phyloP scores from a whole-genome alignment of 2,888 invertebrate genomes.

The Polietes domitor region DNA sequence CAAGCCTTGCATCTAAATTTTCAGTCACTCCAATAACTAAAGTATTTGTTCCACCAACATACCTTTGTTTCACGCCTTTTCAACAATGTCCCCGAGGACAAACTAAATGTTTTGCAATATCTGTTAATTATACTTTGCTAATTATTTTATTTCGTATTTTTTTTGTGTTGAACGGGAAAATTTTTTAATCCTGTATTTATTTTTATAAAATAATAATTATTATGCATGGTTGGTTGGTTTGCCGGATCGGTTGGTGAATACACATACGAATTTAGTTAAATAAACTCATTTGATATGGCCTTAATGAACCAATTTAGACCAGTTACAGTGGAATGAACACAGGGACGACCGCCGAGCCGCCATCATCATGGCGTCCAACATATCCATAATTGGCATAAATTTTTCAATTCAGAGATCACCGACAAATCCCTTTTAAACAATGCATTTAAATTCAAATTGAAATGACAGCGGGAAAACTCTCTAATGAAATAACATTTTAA shows the following conservation, averaged over 20 bases:
- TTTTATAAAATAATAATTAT: slow-evolving; percentile 26
- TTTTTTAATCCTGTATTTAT: slow-evolving; percentile 25
- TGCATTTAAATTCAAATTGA: background rate
- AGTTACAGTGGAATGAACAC: background rate
- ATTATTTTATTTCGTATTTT: slow-evolving; percentile 22
- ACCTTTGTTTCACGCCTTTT: no score
- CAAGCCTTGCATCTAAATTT: no score
- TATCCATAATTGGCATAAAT: slow-evolving; percentile 14
- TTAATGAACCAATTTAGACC: slow-evolving; percentile 21
- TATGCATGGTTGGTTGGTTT: background rate
- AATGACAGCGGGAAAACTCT: background rate
- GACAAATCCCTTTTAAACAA: background rate
- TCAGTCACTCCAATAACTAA: no score
- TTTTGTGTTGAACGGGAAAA: background rate
- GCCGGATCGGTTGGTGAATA: background rate
- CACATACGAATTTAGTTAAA: background rate
- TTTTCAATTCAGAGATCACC: background rate
- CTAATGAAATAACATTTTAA: background rate
- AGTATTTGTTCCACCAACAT: no score
- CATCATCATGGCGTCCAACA: background rate
- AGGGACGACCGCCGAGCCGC: background rate
- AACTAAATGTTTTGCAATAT: slow-evolving; percentile 12
- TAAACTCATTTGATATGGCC: slow-evolving; percentile 6
- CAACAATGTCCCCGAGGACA: background rate
- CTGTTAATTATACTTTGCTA: slow-evolving; percentile 23